Evolutionary conservation across 2,797 vertebrate species (phyloP).

Genomic region (Phataginus tricuspis): DNA sequence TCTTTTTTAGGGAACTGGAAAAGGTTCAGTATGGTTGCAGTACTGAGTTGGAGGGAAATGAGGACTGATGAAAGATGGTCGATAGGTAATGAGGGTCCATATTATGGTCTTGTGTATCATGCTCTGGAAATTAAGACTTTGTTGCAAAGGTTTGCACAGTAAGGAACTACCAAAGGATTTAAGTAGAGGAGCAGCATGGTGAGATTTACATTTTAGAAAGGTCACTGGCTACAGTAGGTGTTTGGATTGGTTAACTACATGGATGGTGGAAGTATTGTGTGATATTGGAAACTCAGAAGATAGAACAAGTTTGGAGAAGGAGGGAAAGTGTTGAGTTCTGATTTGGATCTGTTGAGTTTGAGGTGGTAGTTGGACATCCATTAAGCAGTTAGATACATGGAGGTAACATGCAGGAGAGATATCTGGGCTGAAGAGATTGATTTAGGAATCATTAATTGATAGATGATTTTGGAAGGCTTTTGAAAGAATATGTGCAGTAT

Average conservation of each 20-base stretch:
- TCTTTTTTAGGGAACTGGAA: not conserved
- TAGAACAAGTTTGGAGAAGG: not conserved
- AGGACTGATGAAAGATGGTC: not conserved
- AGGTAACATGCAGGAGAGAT: not conserved
- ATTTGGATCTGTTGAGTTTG: not conserved
- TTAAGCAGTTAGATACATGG: not conserved
- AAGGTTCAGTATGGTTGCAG: not conserved
- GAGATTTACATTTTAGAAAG: not conserved
- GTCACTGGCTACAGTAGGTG: not conserved
- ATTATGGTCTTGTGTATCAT: not conserved
- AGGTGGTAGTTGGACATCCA: not conserved
- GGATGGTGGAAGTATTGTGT: not conserved
- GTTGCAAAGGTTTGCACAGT: not conserved
- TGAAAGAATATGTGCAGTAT: not conserved
- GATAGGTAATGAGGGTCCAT: not conserved
- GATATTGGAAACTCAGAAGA: not conserved
- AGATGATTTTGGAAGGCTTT: not conserved
- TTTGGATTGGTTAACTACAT: not conserved
- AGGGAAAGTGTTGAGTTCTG: not conserved
- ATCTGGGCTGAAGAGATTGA: not conserved
- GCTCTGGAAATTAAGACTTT: not conserved
- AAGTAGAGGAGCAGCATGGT: not conserved
- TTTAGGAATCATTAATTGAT: not conserved
- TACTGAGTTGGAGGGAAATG: not conserved
- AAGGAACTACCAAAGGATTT: slow-evolving; percentile 9